Evolutionary conservation across 35 echinoderm and acorn worm species (phyloP).

Genomic region (Stichopus chloronotus): DNA sequence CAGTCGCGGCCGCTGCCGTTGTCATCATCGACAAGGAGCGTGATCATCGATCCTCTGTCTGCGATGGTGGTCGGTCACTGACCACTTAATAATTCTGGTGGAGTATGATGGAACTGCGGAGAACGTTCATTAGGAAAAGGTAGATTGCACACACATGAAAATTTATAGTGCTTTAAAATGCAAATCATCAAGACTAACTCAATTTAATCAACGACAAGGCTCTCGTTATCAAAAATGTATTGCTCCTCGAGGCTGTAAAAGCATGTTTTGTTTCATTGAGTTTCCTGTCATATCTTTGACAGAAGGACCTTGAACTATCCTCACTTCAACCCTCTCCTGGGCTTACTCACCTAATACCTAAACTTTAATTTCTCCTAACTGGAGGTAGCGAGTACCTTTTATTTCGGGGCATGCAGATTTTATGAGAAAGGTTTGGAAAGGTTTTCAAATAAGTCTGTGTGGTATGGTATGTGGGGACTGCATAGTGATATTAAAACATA

Average conservation of each 20-base stretch:
- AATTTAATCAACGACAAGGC: constrained; percentile 44
- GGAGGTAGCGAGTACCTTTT: too few species aligned
- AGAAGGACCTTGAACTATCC: constrained; percentile 2
- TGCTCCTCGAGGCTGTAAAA: constrained; percentile 13
- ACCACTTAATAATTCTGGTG: constrained; percentile 14
- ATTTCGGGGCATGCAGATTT: too few species aligned
- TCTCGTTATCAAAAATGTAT: constrained; percentile 20
- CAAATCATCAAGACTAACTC: constrained; percentile 44
- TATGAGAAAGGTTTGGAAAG: too few species aligned
- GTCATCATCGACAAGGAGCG: too few species aligned
- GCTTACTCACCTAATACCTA: neutral
- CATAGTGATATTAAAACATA: too few species aligned
- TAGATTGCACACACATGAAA: neutral
- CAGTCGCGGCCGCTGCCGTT: neutral
- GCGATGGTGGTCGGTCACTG: constrained; percentile 19
- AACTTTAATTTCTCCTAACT: neutral
- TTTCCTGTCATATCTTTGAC: neutral
- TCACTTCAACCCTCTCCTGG: neutral
- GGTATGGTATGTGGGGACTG: too few species aligned
- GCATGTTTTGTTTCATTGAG: neutral
- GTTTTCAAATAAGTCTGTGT: too few species aligned
- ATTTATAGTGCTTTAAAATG: constrained; percentile 23
- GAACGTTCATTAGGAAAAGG: constrained; percentile 7
- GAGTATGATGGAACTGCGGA: neutral
- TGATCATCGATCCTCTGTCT: too few species aligned